Percentiles rank a stretch among this genome's conserved stretches.
Conservation (phyloP, 2,113 vertebrate species). For the Lasiurus borealis region DNA sequence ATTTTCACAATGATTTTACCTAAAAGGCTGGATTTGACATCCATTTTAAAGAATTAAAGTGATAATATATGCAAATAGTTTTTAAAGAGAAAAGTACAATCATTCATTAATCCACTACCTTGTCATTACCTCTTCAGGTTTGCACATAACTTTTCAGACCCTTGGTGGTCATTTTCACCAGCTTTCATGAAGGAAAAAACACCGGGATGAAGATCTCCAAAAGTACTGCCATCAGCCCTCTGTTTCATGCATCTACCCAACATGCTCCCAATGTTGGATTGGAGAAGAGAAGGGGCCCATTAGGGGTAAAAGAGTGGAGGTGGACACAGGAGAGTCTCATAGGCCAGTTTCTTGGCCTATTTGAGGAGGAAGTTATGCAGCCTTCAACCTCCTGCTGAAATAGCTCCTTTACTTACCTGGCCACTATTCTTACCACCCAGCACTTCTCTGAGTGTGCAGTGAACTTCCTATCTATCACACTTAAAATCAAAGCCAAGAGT, state of each 20-base stretch:
- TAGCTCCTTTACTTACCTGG: neutral
- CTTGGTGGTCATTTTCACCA: neutral
- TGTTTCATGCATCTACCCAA: neutral
- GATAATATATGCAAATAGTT: neutral
- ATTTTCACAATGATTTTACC: neutral
- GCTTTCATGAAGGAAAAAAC: neutral
- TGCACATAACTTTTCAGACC: neutral
- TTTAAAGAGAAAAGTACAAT: neutral
- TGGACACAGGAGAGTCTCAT: neutral
- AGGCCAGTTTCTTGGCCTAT: neutral
- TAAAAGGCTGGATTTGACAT: neutral
- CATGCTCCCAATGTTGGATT: too few relatives aligned
- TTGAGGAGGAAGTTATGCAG: neutral
- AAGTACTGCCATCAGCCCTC: neutral
- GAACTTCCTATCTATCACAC: neutral
- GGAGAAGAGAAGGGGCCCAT: neutral
- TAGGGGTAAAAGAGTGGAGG: too few relatives aligned
- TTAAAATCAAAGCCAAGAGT: neutral
- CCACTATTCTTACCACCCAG: accelerated
- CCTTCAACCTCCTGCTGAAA: neutral
- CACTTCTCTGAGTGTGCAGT: neutral
- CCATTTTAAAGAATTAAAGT: neutral
- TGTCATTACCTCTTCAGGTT: neutral
- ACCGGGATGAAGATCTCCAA: neutral
- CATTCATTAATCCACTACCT: neutral